Percentiles rank a stretch among this genome's conserved stretches.
phyloP scores from a whole-genome alignment of 2,113 vertebrate species.

The Oryzias celebensis region DNA sequence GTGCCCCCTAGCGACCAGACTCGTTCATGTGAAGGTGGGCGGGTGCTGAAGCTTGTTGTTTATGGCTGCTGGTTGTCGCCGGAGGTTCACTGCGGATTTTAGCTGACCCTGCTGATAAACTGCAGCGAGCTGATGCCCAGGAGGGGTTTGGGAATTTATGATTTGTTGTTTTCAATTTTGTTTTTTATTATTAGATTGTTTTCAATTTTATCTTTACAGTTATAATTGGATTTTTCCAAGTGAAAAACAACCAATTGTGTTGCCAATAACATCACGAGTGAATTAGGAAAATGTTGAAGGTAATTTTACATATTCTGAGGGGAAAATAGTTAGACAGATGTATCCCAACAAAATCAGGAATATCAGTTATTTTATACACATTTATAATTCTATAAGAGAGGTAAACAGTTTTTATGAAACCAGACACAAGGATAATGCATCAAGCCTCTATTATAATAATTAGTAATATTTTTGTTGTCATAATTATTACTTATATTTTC shows the following conservation, averaged over 20 bases:
- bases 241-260: constrained; percentile 6
- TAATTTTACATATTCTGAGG: no score
- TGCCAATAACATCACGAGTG: constrained; percentile 30
- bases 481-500: no score
- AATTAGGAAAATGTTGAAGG: no score
- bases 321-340: no score
- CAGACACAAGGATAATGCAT: no score
- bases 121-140: constrained; percentile 32
- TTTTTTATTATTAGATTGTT: not conserved
- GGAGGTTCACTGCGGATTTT: constrained; percentile 68
- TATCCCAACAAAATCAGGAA: no score
- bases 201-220: not conserved
- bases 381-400: no score
- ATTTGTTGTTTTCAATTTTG: constrained; percentile 22
- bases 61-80: constrained; percentile 58
- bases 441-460: no score
- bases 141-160: constrained; percentile 24
- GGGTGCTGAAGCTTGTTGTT: constrained; percentile 62
- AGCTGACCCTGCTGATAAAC: constrained; percentile 54
- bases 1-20: constrained; percentile 71
- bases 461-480: no score
- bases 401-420: no score
- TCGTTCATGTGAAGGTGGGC: constrained; percentile 49
- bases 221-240: not conserved
- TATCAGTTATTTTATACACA: no score